phyloP scores from a whole-genome alignment of 2,888 invertebrate species.

The Disparrhopalites patrizii region DNA sequence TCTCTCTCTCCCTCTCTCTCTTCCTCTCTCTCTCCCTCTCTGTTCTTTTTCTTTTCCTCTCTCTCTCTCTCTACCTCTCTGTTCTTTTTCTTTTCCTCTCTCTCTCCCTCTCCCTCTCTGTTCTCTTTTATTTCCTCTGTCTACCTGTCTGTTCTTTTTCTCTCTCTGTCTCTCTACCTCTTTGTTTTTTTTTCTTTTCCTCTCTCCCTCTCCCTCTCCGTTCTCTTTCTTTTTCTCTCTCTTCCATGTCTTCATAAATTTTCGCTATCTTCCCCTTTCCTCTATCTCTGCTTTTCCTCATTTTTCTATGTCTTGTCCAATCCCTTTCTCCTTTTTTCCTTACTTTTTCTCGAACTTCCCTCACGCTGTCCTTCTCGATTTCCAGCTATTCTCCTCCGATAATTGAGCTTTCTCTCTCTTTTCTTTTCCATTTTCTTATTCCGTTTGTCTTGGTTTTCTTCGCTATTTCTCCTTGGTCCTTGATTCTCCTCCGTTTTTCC shows the following conservation, averaged over 20 bases:
- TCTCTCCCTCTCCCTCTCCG: background rate
- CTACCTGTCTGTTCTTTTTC: too few relatives aligned
- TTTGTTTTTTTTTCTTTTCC: background rate
- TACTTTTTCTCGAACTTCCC: too few relatives aligned
- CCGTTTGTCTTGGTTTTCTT: too few relatives aligned
- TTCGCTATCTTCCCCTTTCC: background rate
- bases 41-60: background rate
- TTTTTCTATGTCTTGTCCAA: background rate
- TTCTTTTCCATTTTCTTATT: too few relatives aligned
- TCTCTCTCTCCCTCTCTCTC: too few relatives aligned
- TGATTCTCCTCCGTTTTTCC: too few relatives aligned
- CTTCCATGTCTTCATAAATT: conserved; percentile 2
- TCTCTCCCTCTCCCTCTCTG: conserved; percentile 5
- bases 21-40: too few relatives aligned
- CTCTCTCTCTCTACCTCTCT: background rate
- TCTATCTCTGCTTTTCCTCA: background rate
- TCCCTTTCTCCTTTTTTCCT: too few relatives aligned
- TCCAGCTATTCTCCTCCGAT: too few relatives aligned
- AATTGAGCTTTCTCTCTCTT: too few relatives aligned
- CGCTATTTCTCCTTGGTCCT: background rate
- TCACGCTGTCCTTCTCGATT: too few relatives aligned
- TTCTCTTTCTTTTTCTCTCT: too few relatives aligned
- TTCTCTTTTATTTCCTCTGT: background rate
- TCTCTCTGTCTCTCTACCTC: conserved; percentile 3
- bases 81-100: background rate